Evolutionary conservation across 2,113 vertebrate genomes (phyloP).

Genomic region (Seriola quinqueradiata): DNA sequence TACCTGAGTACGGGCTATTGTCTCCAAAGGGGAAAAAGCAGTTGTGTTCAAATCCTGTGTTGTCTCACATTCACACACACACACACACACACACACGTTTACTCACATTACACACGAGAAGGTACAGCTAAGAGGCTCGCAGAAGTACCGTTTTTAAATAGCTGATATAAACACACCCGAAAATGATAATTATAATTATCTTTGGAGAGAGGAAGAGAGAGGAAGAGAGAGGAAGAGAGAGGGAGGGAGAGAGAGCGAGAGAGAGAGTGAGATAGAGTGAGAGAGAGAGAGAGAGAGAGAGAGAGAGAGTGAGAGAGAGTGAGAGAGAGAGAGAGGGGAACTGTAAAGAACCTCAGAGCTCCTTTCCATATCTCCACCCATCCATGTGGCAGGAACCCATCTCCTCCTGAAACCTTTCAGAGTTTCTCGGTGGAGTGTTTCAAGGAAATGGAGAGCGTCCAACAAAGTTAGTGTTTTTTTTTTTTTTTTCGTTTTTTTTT

Average conservation of each 20-base stretch:
- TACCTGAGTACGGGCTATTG: conserved; percentile 66
- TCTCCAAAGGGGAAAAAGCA: conserved; percentile 20
- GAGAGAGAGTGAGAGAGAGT: conserved; percentile 1
- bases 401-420: conserved; percentile 14
- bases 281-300: conserved; percentile 17
- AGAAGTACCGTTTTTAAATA: conserved; percentile 70
- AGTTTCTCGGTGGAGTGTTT: conserved; percentile 48
- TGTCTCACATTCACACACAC: conserved; percentile 2
- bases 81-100: conserved; percentile 2
- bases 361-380: conserved; percentile 28
- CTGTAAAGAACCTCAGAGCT: conserved; percentile 34
- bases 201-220: conserved; percentile 61
- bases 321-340: conserved; percentile 4
- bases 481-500: not conserved
- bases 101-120: conserved; percentile 42
- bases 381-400: conserved; percentile 30
- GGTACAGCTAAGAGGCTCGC: conserved; percentile 40
- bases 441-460: conserved; percentile 33
- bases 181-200: conserved; percentile 66
- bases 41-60: conserved; percentile 20
- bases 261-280: conserved; percentile 9
- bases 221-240: conserved; percentile 4
- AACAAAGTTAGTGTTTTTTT: conserved; percentile 26
- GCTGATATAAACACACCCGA: conserved; percentile 56
- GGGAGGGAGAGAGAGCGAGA: conserved; percentile 15